Evolutionary conservation across 2,888 invertebrate species (phyloP).

Genomic region (Diaphora mendica): DNA sequence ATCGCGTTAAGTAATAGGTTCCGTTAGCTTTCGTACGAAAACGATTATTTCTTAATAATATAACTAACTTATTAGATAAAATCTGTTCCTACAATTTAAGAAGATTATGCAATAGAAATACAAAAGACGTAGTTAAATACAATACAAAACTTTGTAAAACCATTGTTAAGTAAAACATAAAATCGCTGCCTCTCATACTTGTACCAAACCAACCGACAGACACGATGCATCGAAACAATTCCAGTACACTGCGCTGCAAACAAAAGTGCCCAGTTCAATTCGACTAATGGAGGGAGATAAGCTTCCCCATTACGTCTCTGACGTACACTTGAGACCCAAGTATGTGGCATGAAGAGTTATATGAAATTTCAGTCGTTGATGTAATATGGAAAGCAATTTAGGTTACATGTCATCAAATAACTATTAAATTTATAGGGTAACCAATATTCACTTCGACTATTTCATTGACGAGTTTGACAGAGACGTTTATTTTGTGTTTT

Average conservation of each 20-base stretch:
- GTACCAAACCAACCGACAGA: conserved; percentile 7
- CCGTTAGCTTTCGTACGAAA: too few species aligned
- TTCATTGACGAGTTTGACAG: background rate
- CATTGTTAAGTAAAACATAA: too few species aligned
- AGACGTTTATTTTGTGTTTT: too few species aligned
- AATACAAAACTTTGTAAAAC: too few species aligned
- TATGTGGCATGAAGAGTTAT: conserved; percentile 29
- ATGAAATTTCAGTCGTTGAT: conserved; percentile 13
- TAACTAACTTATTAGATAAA: too few species aligned
- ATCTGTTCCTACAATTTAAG: too few species aligned
- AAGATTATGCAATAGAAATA: too few species aligned
- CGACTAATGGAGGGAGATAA: conserved; percentile 64
- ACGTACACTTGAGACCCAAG: conserved; percentile 34
- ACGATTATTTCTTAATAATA: too few species aligned
- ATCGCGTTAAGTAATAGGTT: too few species aligned
- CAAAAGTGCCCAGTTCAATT: conserved; percentile 65
- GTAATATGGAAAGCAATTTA: background rate
- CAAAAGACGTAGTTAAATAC: too few species aligned
- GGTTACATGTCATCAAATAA: background rate
- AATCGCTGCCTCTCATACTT: conserved; percentile 5
- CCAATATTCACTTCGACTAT: background rate
- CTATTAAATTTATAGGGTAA: background rate
- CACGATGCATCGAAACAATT: conserved; percentile 47
- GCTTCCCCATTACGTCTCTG: conserved; percentile 40
- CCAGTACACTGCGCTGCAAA: conserved; percentile 54